Percentiles rank a stretch among this genome's conserved stretches.
phyloP scores from a whole-genome alignment of 2,113 vertebrate species.

The Vanacampus margaritifer region DNA sequence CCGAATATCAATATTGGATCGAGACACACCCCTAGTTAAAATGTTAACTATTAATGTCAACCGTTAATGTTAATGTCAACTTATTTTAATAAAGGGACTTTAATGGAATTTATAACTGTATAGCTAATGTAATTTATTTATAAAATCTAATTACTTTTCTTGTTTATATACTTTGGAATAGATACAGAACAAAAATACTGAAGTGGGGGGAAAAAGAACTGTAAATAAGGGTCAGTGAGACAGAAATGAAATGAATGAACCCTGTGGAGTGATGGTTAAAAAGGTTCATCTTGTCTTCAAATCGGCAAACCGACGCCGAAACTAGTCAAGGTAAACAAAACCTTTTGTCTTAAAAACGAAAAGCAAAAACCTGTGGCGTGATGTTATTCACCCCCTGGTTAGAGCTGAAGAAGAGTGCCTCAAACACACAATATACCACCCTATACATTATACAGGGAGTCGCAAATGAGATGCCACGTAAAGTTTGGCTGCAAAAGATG shows the following conservation, averaged over 20 bases:
- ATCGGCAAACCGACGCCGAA: too few relatives aligned
- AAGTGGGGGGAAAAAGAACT: too few relatives aligned
- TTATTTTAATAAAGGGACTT: not conserved
- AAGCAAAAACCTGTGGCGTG: slow-evolving; percentile 25
- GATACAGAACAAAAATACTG: too few relatives aligned
- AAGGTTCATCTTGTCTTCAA: too few relatives aligned
- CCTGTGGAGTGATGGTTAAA: slow-evolving; percentile 50
- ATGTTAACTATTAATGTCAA: too few relatives aligned
- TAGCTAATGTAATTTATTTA: not conserved
- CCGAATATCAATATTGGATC: too few relatives aligned
- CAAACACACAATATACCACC: not conserved
- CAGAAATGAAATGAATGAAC: slow-evolving; percentile 46
- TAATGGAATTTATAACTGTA: not conserved
- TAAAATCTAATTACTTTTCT: not conserved
- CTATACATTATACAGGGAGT: not conserved
- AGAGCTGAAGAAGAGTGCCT: slow-evolving; percentile 23
- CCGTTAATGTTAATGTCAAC: not conserved
- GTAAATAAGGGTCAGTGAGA: slow-evolving; percentile 28
- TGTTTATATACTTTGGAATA: too few relatives aligned
- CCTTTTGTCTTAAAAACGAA: too few relatives aligned
- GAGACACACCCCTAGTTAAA: too few relatives aligned
- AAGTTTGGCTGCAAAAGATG: slow-evolving; percentile 10
- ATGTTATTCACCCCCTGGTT: slow-evolving; percentile 64
- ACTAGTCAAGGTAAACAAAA: too few relatives aligned
- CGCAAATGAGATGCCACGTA: not conserved